Evolutionary conservation across 2,797 vertebrate species (phyloP), one percentile per base, ranked within the genome.

Genomic region (Tinamus major): DNA sequence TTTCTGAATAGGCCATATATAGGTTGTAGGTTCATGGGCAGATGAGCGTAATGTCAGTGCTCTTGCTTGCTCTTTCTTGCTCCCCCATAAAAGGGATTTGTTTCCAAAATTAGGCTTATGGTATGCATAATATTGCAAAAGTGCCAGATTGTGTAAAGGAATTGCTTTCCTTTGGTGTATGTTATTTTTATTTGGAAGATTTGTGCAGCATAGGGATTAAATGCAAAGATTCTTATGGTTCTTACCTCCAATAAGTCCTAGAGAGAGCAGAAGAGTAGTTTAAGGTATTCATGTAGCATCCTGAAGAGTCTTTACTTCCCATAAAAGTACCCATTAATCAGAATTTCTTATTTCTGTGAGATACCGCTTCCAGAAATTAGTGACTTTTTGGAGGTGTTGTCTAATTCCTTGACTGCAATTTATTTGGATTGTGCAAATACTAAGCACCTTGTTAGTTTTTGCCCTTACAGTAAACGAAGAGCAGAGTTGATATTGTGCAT

Each of bases 51-150:
- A 13, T 49, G 12, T n/a, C 16, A 21, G 9, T 23, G 29, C 53
- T 55, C 53, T 31, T 10, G 0, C 53, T 31, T 10, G 0, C 0
- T 0, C 1, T 1, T 11, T 27, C 5, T 39, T 6, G 10, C 24
- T 39, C 0, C 2, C 26, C 8, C 61, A 1, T n/a, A 31, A 59
- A 48, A 4, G 4, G 6, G 7, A 44, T 59, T 88, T 44, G 4
- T 4, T 83, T 84, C 53, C 17, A 35, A 46, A 56, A 42, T 56
- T 61, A 61, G 31, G 5, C 5, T 4, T 33, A 15, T 4, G 13
- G 13, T 56, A 51, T 7, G 12, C 20, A 33, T 72, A 33, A 53
- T 68, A 64, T 14, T 31, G 56, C n/a, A 76, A 79, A 67, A 77
- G 8, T 56, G 2, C 4, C 8, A 20, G 7, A 5, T 64, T 68